Conservation (phyloP, 2,797 vertebrate species). For the Sandelia bainsii region DNA sequence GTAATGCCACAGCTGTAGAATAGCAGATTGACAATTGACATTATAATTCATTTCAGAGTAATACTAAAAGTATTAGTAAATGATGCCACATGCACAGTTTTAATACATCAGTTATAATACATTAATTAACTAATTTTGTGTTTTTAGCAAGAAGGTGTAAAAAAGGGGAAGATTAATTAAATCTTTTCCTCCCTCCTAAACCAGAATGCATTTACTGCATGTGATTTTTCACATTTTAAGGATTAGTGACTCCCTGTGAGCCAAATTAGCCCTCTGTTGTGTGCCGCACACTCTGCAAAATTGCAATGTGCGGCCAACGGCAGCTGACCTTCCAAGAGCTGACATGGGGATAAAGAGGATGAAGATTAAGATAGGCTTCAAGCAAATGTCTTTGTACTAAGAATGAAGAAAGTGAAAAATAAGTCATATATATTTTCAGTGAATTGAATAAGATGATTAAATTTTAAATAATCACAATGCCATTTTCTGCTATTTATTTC, state of each 20-base stretch:
- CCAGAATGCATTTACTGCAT: conserved; percentile 12
- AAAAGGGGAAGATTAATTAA: conserved; percentile 13
- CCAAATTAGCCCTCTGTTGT: conserved; percentile 34
- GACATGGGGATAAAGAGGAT: conserved; percentile 20
- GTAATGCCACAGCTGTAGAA: background rate
- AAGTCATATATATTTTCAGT: background rate
- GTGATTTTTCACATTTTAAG: conserved; percentile 36
- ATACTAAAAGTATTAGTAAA: background rate
- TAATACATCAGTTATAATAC: background rate
- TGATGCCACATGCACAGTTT: background rate
- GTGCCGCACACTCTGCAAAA: conserved; percentile 14
- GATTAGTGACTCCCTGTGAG: conserved; percentile 24
- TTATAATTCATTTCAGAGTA: conserved; percentile 13
- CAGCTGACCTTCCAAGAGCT: conserved; percentile 35
- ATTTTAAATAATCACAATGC: background rate
- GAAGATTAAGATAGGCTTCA: background rate
- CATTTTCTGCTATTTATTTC: background rate
- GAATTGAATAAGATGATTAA: too few relatives aligned
- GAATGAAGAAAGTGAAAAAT: background rate
- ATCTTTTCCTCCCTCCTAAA: conserved; percentile 1
- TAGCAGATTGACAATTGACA: conserved; percentile 1
- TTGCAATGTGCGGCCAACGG: conserved; percentile 10
- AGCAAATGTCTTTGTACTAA: background rate
- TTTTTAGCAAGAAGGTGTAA: conserved; percentile 11
- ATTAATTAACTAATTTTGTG: background rate